phyloP scores from a whole-genome alignment of 2,797 vertebrate genomes.

The Yasuhikotakia modesta region DNA sequence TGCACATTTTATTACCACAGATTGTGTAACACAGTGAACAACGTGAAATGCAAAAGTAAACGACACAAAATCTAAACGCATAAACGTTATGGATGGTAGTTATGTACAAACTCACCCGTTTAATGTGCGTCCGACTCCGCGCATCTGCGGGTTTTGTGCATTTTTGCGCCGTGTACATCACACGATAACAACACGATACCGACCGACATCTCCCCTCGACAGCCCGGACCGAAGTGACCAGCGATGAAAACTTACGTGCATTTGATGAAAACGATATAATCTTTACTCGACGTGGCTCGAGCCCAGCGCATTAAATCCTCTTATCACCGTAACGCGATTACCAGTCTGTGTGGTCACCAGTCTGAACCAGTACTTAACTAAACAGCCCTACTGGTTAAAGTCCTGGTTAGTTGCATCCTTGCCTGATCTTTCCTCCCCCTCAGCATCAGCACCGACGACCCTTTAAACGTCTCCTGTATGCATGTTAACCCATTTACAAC shows the following conservation, averaged over 20 bases:
- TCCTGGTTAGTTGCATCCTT: too few species aligned
- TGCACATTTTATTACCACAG: too few species aligned
- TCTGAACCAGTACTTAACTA: constrained; percentile 8
- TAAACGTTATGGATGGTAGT: too few species aligned
- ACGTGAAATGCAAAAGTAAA: too few species aligned
- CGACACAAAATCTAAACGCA: too few species aligned
- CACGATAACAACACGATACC: too few species aligned
- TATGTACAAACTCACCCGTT: constrained; percentile 37
- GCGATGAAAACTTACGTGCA: constrained; percentile 19
- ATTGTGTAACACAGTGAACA: too few species aligned
- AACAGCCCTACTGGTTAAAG: constrained; percentile 8
- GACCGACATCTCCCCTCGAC: constrained; percentile 34
- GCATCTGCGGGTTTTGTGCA: constrained; percentile 41
- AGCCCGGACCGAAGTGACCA: constrained; percentile 9
- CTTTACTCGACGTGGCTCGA: constrained; percentile 22
- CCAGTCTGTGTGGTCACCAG: not conserved
- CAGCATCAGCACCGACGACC: constrained; percentile 43
- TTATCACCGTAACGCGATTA: constrained; percentile 39
- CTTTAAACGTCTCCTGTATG: not conserved
- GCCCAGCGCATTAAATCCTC: constrained; percentile 39
- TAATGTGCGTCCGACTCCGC: constrained; percentile 10
- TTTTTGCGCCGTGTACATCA: too few species aligned
- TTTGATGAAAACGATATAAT: constrained; percentile 47
- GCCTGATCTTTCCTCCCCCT: constrained; percentile 22
- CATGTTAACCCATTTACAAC: constrained; percentile 7